Percentiles rank a stretch among this genome's conserved stretches.
These are phyloP conservation scores for Popillia japonica DNA, from an alignment of 1,140 invertebrate species.

Conservation along the genomic window DNA sequence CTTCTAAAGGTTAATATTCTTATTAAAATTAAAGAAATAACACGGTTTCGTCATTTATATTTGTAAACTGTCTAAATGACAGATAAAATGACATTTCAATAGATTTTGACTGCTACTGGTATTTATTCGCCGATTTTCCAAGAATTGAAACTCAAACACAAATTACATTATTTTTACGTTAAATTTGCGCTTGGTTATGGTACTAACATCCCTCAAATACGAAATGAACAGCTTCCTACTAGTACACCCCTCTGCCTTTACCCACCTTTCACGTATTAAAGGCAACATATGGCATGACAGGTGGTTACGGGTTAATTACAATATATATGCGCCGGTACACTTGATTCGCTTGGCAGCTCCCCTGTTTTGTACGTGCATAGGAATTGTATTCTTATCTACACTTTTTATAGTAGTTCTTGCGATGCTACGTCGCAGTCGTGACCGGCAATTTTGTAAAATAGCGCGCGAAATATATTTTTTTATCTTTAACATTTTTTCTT, in stretches of 20 bases:
- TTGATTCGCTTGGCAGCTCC: background rate
- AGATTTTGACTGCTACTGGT: too few species aligned
- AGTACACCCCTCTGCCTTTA: background rate
- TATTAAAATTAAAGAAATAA: too few species aligned
- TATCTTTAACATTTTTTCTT: background rate
- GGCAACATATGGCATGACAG: background rate
- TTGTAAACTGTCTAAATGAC: too few species aligned
- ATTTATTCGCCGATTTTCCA: too few species aligned
- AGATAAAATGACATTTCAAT: too few species aligned
- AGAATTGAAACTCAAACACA: too few species aligned
- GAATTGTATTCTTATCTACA: background rate
- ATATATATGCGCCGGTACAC: background rate
- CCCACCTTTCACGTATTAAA: background rate
- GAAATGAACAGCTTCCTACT: background rate
- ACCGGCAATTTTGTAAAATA: too few species aligned
- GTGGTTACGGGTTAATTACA: background rate
- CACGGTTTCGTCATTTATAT: too few species aligned
- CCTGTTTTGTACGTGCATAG: background rate
- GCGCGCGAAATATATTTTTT: too few species aligned
- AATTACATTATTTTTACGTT: background rate
- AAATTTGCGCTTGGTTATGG: background rate
- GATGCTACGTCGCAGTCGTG: background rate
- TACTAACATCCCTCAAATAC: background rate
- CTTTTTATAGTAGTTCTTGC: too few species aligned
- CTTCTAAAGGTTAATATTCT: too few species aligned